Evolutionary conservation across 2,113 vertebrate genomes (phyloP).

Genomic region (Rhynchomys soricoides): DNA sequence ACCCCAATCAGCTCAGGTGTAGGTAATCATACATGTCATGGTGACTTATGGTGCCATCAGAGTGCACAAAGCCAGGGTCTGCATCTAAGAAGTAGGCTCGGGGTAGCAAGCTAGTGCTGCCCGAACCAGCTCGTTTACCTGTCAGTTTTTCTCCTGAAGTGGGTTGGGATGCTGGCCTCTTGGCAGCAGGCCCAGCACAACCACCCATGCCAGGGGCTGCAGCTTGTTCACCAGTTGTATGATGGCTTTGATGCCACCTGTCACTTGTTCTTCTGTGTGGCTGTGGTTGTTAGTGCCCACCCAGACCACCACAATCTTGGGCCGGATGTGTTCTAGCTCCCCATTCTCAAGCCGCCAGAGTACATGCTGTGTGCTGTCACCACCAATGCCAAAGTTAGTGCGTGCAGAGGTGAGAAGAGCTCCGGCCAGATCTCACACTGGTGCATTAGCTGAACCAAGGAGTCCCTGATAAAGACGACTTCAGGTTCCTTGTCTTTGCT

Average conservation of each 20-base stretch:
- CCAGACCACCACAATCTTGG: conserved; percentile 95
- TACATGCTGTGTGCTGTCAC: conserved; percentile 93
- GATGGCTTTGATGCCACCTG: conserved; percentile 91
- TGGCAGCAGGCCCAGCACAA: too few species aligned
- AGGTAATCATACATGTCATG: too few species aligned
- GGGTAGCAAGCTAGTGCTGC: too few species aligned
- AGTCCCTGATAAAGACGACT: conserved; percentile 94
- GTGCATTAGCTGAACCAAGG: conserved; percentile 92
- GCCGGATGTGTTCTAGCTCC: conserved; percentile 93
- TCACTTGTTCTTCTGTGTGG: conserved; percentile 91
- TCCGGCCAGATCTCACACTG: conserved; percentile 95
- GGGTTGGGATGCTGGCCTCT: too few species aligned
- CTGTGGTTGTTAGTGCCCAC: conserved; percentile 94
- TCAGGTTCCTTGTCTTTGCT: conserved; percentile 95
- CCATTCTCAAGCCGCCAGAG: conserved; percentile 93
- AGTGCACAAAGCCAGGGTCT: too few species aligned
- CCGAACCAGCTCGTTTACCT: too few species aligned
- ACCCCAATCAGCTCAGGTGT: conserved; percentile 91
- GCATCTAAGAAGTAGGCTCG: too few species aligned
- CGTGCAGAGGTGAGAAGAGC: conserved; percentile 94
- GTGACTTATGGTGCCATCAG: too few species aligned
- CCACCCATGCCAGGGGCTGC: conserved; percentile 89
- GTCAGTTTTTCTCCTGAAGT: too few species aligned
- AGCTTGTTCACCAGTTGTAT: conserved; percentile 90
- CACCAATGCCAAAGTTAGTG: conserved; percentile 93